Evolutionary conservation across 1,140 invertebrate genomes (phyloP), one percentile per base, ranked within the genome.

Genomic region (Lepidurus couesii): DNA sequence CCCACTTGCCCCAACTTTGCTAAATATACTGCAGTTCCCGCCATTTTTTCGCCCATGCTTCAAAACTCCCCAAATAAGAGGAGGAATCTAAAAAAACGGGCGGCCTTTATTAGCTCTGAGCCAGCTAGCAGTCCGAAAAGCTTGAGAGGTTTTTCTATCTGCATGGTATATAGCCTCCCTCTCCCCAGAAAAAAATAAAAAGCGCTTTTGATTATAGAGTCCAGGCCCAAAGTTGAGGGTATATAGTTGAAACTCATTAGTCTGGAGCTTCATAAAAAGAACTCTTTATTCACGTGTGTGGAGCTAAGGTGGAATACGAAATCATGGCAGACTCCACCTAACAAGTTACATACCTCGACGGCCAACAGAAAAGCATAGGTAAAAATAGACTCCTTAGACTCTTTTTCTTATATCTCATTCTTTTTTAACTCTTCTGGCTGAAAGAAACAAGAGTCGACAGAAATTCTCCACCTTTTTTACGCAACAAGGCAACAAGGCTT

Each of bases 191-290:
- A 47, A 16, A 47, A 16, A 6, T 10, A 47, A 47, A 1, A 4
- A 65, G 53, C 53, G 53, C 21, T 65, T 65, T 65, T 65, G 53
- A 65, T 65, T 65, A 65, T 21, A 65, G 53, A 65, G 53, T 21
- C 13, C 53, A 16, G 53, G 53, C 53, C 8, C n/a, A 65, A 9
- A 65, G 13, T 16, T 7, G 6, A 65, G 1, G 53, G 53, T 11
- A 11, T 65, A 65, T 65, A 11, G 16, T 65, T 7, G 53, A 21
- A 16, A 21, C 53, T 65, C 53, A 65, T 65, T 65, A 65, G 53
- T 65, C 53, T 16, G 53, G 53, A 16, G 53, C n/a, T 65, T 65
- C 9, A 65, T 11, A 65, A 47, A 65, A 65, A 65, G n/a, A 65
- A 65, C 6, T 65, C 16, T 65, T 65, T 21, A 16, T 65, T 7